Evolutionary conservation across 2,888 invertebrate species (phyloP), one percentile per base, ranked within the genome.

Genomic region (Eristalis arbustorum): DNA sequence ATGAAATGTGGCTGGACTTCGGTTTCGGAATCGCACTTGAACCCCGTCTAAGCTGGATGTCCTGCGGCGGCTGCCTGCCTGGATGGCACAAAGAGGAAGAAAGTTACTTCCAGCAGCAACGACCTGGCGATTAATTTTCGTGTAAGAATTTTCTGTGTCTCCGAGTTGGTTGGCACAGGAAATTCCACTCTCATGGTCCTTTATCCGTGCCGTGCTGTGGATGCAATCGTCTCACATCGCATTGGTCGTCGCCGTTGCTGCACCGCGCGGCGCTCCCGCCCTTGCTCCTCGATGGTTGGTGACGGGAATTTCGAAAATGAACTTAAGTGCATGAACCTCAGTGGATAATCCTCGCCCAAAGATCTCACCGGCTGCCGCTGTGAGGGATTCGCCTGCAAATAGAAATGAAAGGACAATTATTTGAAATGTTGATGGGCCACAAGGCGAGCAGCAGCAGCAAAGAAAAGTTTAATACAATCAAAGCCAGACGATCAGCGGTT

Each of bases 241-340:
- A 78, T 77, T 59, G 25, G 22, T 49, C 13, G 8, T 23, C 14
- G n/a, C 40, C 37, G 3, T 57, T 59, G n/a, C n/a, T n/a, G n/a
- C n/a, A n/a, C n/a, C n/a, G n/a, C n/a, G n/a, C n/a, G n/a, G n/a
- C n/a, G n/a, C n/a, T n/a, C n/a, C n/a, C n/a, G n/a, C n/a, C n/a
- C n/a, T n/a, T n/a, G n/a, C n/a, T n/a, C n/a, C n/a, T n/a, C n/a
- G n/a, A n/a, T n/a, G n/a, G n/a, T 66, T 25, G 71, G 64, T 73
- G 77, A 77, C 61, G 77, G 82, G 77, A 77, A 77, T 82, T 85
- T 25, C 14, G 25, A 68, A 82, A 85, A 85, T 82, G 85, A 85
- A 82, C 77, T 82, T 82, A 82, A 85, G 85, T 85, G 82, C 82
- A 85, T 78, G 85, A 78, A 85, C 85, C 82, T 71, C 82, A 34